Evolutionary conservation across 30 jellyfish, hydroid and myxozoan species (phyloP).

Genomic region (Aurelia aurita complex sp. Pacific): DNA sequence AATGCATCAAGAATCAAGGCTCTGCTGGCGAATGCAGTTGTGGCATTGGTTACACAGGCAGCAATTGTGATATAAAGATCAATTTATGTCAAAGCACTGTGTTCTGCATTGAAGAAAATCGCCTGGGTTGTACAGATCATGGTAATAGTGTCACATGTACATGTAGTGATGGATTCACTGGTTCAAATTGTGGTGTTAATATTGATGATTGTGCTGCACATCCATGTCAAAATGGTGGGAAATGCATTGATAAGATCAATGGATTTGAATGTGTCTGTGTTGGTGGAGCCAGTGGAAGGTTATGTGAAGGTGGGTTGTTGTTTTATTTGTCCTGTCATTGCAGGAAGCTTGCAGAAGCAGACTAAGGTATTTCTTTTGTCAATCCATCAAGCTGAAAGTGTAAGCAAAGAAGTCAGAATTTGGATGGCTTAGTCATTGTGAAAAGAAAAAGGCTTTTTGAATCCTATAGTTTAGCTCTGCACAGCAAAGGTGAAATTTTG

Average conservation of each 20-base stretch:
- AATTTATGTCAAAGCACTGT: constrained; percentile 68
- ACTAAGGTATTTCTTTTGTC: too few relatives aligned
- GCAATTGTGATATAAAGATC: constrained; percentile 73
- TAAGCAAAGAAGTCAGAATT: too few relatives aligned
- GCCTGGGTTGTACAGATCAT: constrained; percentile 84
- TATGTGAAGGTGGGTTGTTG: constrained; percentile 69
- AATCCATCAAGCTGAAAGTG: too few relatives aligned
- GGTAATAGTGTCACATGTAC: constrained; percentile 83
- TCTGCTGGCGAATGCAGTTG: constrained; percentile 77
- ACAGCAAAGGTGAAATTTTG: too few relatives aligned
- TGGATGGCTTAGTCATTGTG: too few relatives aligned
- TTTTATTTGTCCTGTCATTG: background rate
- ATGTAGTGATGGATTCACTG: constrained; percentile 81
- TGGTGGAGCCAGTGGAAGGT: constrained; percentile 62
- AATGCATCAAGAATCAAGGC: constrained; percentile 28
- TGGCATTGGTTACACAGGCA: constrained; percentile 91
- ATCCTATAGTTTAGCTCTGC: too few relatives aligned
- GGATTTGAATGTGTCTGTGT: constrained; percentile 74
- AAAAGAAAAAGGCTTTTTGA: too few relatives aligned
- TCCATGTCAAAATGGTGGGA: constrained; percentile 77
- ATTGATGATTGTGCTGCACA: constrained; percentile 66
- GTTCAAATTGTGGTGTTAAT: constrained; percentile 89
- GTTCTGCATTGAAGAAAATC: constrained; percentile 67
- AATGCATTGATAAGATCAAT: constrained; percentile 75
- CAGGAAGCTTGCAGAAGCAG: too few relatives aligned